Evolutionary conservation across 1,140 invertebrate genomes (phyloP).

Genomic region (Drosophila pachea): DNA sequence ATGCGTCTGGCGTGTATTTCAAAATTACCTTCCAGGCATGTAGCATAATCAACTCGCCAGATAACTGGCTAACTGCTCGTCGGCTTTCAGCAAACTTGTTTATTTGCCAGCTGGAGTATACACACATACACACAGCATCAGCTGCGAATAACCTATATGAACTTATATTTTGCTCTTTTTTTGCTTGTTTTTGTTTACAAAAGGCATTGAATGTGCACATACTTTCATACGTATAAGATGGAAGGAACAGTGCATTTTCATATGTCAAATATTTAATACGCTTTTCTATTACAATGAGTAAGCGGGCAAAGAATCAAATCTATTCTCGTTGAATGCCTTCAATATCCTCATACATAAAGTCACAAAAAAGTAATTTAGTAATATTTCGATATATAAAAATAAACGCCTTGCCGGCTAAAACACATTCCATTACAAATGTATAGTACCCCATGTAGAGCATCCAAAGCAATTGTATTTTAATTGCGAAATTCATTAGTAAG

Average conservation of each 20-base stretch:
- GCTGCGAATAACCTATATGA: slow-evolving; percentile 28
- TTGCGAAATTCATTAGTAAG: not conserved
- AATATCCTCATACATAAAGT: too few relatives aligned
- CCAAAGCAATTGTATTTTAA: not conserved
- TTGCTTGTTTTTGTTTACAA: slow-evolving; percentile 33
- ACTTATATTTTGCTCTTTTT: slow-evolving; percentile 45
- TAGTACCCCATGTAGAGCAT: not conserved
- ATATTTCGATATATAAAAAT: too few relatives aligned
- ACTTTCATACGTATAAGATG: not conserved
- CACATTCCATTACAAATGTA: not conserved
- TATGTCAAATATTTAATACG: not conserved
- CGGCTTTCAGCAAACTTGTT: slow-evolving; percentile 38
- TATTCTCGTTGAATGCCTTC: too few relatives aligned
- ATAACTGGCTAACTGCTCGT: slow-evolving; percentile 15
- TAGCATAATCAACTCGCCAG: slow-evolving; percentile 23
- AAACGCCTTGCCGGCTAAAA: too few relatives aligned
- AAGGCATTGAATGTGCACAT: slow-evolving; percentile 44
- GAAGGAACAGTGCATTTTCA: not conserved
- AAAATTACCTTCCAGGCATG: slow-evolving; percentile 36
- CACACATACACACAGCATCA: slow-evolving; percentile 9
- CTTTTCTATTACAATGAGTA: not conserved
- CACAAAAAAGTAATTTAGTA: too few relatives aligned
- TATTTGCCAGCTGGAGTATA: not conserved
- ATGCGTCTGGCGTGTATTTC: slow-evolving; percentile 33
- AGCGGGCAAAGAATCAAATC: too few relatives aligned